Evolutionary conservation across 2,113 vertebrate genomes (phyloP), one percentile per base, ranked within the genome.

Genomic region (Motacilla alba): DNA sequence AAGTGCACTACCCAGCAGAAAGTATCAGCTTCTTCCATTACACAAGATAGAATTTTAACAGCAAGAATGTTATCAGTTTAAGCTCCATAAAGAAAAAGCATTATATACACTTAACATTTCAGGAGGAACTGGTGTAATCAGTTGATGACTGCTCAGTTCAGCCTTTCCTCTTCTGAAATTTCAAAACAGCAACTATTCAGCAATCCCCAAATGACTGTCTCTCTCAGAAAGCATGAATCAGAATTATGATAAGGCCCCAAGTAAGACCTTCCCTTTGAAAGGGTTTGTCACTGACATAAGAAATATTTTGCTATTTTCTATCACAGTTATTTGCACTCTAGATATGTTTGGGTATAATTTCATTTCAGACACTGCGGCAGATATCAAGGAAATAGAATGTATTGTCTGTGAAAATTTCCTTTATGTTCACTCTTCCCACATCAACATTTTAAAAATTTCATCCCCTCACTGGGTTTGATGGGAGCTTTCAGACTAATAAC

Each of bases 101-200:
- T 91, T 88, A 86, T 49, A 94, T 79, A 83, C 63, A 91, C 27
- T 77, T 70, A 83, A 90, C 30, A 63, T 91, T 95, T 83, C 75
- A 80, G 78, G 72, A 85, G 70, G 30, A 90, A 52, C 43, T 68
- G 35, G 33, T 77, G 22, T 56, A 80, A 86, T 93, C 82, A 88
- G 85, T 67, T 8, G 10, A 83, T 27, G 43, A 49, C 63, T 85
- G 84, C 52, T 88, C 67, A 93, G 74, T 82, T 93, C 67, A 90
- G 63, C 43, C 78, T 91, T 86, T 63, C 16, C 30, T 87, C n/a
- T 79, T 37, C 55, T n/a, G 46, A 89, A 87, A 53, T 79, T 82
- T 82, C 67, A 74, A 79, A 94, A 95, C 80, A 90, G 74, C 63
- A 91, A 89, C 78, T 73, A 69, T 83, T 83, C 82, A 88, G 72